Percentiles rank a stretch among this genome's conserved stretches.
Conservation (phyloP, 2,888 invertebrate species). For the Philonicus albiceps region DNA sequence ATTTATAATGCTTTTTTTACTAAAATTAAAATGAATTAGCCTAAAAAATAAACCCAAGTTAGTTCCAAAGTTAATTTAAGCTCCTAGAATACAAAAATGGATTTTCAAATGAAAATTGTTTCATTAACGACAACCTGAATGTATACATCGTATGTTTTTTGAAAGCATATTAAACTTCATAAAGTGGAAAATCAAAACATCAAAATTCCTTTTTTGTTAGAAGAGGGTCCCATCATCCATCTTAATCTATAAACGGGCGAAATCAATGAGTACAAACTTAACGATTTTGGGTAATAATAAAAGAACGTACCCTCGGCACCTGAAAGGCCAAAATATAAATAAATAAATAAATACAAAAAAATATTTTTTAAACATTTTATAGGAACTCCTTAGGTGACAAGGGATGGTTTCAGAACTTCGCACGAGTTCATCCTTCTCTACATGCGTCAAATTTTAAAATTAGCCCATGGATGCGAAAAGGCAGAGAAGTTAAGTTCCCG, state of each 20-base stretch:
- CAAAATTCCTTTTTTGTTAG: background rate
- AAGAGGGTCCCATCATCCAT: background rate
- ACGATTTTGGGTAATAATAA: background rate
- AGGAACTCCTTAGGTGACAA: background rate
- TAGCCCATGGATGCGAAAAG: slow-evolving; percentile 1
- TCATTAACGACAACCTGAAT: no score
- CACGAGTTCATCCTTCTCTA: background rate
- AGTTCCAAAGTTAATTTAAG: no score
- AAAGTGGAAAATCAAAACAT: background rate
- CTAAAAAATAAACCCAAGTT: no score
- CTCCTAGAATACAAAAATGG: no score
- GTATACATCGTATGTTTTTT: no score
- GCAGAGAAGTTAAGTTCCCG: background rate
- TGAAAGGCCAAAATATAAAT: no score
- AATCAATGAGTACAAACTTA: background rate
- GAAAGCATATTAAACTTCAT: no score
- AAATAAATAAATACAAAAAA: background rate
- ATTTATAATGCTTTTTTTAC: no score
- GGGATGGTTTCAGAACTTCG: background rate
- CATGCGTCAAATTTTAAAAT: slow-evolving; percentile 3
- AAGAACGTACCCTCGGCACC: background rate
- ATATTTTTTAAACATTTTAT: background rate
- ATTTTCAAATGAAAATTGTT: no score
- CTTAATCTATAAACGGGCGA: background rate
- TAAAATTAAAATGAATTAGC: no score